Evolutionary conservation across 2,113 vertebrate species (phyloP).

Genomic region (Thermophis baileyi): DNA sequence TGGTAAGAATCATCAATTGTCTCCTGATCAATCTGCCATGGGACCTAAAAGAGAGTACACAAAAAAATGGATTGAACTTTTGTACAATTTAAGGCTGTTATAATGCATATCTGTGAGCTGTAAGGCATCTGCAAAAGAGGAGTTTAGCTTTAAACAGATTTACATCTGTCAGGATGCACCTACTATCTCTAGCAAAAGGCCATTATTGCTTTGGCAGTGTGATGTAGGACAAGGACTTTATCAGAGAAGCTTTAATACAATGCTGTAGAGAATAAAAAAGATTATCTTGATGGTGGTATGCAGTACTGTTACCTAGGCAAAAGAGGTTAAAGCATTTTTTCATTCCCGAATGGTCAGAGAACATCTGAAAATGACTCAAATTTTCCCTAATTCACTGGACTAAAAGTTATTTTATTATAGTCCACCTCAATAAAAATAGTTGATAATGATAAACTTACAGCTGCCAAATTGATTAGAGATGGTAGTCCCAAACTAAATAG

Average conservation of each 20-base stretch:
- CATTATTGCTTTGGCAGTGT: neutral
- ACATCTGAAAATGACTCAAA: neutral
- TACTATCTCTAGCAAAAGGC: neutral
- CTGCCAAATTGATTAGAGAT: neutral
- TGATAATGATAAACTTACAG: neutral
- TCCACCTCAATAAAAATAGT: neutral
- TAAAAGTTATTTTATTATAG: neutral
- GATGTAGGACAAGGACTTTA: neutral
- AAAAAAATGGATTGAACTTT: neutral
- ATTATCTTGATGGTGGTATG: neutral
- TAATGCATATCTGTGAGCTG: neutral
- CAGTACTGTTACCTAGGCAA: neutral
- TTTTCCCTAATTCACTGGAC: neutral
- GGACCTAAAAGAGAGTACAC: neutral
- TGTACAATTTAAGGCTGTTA: neutral
- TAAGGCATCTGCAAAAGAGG: neutral
- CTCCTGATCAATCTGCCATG: neutral
- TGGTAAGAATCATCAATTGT: neutral
- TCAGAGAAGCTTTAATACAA: neutral
- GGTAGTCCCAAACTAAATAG: neutral
- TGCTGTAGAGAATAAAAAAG: neutral
- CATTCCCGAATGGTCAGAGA: neutral
- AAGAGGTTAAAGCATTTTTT: neutral
- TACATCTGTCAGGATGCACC: neutral
- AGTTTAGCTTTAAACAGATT: neutral